A percentile compares a stretch with the other conserved stretches of the same genome.
phyloP scores from a whole-genome alignment of 2,888 invertebrate genomes.

The Hololepta plana region DNA sequence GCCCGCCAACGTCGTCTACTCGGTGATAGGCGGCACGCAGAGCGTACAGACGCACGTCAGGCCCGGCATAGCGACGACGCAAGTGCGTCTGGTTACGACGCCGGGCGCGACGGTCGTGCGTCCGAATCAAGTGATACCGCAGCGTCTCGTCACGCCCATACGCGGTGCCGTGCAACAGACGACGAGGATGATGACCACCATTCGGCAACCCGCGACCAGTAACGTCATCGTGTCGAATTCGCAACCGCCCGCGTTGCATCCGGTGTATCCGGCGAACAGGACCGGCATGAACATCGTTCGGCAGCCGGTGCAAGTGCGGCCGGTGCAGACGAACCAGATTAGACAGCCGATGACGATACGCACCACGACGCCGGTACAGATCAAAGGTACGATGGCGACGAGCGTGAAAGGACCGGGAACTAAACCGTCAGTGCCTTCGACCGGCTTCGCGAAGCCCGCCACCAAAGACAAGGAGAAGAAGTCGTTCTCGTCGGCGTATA shows the following conservation, averaged over 20 bases:
- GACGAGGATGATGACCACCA: conserved; percentile 23
- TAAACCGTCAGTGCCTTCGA: conserved; percentile 37
- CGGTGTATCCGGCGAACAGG: conserved; percentile 18
- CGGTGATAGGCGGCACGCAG: conserved; percentile 27
- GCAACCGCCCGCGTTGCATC: conserved; percentile 28
- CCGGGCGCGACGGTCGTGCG: conserved; percentile 29
- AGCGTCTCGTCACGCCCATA: conserved; percentile 33
- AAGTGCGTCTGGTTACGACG: conserved; percentile 43
- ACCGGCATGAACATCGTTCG: conserved; percentile 17
- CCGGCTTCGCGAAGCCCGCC: conserved; percentile 35
- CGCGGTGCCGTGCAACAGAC: conserved; percentile 20
- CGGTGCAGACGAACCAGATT: too few relatives aligned
- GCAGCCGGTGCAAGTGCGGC: conserved; percentile 16
- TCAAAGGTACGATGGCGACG: conserved; percentile 21
- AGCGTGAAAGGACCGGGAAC: conserved; percentile 26
- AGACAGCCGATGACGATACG: conserved; percentile 23
- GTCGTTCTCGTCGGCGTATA: conserved; percentile 31
- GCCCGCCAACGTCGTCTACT: conserved; percentile 48
- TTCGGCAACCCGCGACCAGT: conserved; percentile 20
- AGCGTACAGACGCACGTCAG: conserved; percentile 23
- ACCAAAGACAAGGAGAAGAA: conserved; percentile 66
- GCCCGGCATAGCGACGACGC: conserved; percentile 35
- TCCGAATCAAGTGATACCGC: conserved; percentile 16
- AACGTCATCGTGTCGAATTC: conserved; percentile 24
- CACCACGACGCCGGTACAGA: conserved; percentile 18